Conservation (phyloP, 2,797 vertebrate species). For the Coilia nasus region DNA sequence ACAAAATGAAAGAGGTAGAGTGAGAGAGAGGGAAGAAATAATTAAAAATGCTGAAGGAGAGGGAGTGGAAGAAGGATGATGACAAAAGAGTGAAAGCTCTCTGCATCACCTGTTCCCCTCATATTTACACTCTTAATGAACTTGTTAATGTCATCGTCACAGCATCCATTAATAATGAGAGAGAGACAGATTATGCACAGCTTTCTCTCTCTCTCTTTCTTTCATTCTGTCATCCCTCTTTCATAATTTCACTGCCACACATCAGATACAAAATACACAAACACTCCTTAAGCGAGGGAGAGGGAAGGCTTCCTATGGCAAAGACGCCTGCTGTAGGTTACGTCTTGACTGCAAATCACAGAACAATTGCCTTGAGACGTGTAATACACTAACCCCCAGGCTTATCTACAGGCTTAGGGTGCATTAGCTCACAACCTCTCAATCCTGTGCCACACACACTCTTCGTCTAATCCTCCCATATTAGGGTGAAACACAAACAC, state of each 20-base stretch:
- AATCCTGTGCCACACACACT: conserved; percentile 35
- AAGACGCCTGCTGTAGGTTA: background rate
- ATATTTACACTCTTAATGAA: conserved; percentile 46
- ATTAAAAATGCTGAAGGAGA: background rate
- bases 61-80: background rate
- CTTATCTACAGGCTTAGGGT: conserved; percentile 44
- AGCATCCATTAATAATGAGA: conserved; percentile 19
- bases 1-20: background rate
- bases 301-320: background rate
- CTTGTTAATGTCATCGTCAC: conserved; percentile 37
- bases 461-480: background rate
- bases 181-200: no score
- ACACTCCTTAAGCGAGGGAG: background rate
- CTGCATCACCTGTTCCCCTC: background rate
- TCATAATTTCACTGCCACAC: background rate
- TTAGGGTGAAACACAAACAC: background rate
- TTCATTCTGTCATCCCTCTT: background rate
- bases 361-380: conserved; percentile 31
- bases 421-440: conserved; percentile 34
- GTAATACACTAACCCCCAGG: conserved; percentile 33
- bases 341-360: conserved; percentile 20
- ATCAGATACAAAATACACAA: background rate
- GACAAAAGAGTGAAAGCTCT: background rate
- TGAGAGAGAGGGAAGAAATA: background rate
- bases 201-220: background rate